These are phyloP conservation scores for Netelia melanura DNA, from an alignment of 2,888 invertebrate species.

Conservation along the genomic window DNA sequence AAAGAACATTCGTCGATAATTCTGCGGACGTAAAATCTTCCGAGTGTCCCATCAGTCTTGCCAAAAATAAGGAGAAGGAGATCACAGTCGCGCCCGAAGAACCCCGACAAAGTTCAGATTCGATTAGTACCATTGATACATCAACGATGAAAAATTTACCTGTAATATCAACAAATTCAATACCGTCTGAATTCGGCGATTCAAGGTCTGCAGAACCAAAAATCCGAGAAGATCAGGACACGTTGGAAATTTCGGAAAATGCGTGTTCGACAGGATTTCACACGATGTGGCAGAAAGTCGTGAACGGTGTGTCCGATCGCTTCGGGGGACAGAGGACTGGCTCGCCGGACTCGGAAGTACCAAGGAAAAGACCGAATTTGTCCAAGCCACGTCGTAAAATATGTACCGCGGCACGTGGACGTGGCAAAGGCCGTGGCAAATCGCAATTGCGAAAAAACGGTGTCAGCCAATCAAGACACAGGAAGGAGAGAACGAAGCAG, in stretches of 20 bases:
- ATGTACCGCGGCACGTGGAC: slow-evolving; percentile 71
- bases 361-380: slow-evolving; percentile 63
- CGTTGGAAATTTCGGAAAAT: slow-evolving; percentile 14
- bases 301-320: slow-evolving; percentile 64
- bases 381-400: slow-evolving; percentile 67
- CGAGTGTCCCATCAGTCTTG: background rate
- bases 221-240: background rate
- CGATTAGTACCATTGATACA: background rate
- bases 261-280: slow-evolving; percentile 26
- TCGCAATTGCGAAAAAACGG: slow-evolving; percentile 78
- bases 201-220: slow-evolving; percentile 41
- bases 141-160: background rate
- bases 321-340: slow-evolving; percentile 24
- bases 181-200: background rate
- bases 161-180: background rate
- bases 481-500: slow-evolving; percentile 76
- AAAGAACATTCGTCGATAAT: background rate
- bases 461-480: slow-evolving; percentile 78
- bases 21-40: background rate
- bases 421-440: slow-evolving; percentile 76
- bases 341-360: slow-evolving; percentile 64
- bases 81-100: background rate
- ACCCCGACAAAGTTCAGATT: background rate
- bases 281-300: slow-evolving; percentile 68
- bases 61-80: slow-evolving; percentile 32